Evolutionary conservation across 1,140 invertebrate species (phyloP), one percentile per base, ranked within the genome.

Genomic region (Lethrus apterus): DNA sequence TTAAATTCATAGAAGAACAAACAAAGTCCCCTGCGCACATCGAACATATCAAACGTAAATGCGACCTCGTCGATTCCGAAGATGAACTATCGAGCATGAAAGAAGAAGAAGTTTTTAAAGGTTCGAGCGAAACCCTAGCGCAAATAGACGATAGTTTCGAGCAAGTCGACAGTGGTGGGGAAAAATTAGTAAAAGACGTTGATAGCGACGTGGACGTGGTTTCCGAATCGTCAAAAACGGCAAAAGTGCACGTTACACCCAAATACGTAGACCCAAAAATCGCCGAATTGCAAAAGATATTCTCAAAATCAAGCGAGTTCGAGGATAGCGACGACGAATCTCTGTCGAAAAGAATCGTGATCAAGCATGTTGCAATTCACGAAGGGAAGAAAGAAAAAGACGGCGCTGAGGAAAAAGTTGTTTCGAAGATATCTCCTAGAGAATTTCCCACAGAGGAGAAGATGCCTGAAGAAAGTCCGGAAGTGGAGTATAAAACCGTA

Each of bases 261-360:
- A 66, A 69, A 58, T 55, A 62, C 18, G 63, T 71, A 33, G 69
- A 66, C 17, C 65, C 60, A 11, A 72, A 71, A 59, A 69, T 72
- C 26, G 70, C 70, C 17, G 62, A 71, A 53, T 50, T 72, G 18
- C 69, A 71, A 45, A 69, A 65, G 52, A 62, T 71, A 42, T 72
- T 72, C 52, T 65, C 64, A 7, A 58, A 60, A 29, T 59, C 62
- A 8, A 35, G 51, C 5, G 58, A 62, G 29, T 44, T 44, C 19
- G 57, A 62, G n/a, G 51, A 57, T 44, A 56, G 52, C 23, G 52
- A 44, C n/a, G 50, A 51, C 20, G 51, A 54, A 48, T 43, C 26
- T 8, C n/a, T 40, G 14, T 21, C 23, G 11, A 34, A 50, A 44
- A 50, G 23, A 32, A 4, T 42, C 1, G 30, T 24, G 32, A 15